Base-by-base conservation (phyloP, 2,888 invertebrate species). In the Criorhina ranunculi region DNA sequence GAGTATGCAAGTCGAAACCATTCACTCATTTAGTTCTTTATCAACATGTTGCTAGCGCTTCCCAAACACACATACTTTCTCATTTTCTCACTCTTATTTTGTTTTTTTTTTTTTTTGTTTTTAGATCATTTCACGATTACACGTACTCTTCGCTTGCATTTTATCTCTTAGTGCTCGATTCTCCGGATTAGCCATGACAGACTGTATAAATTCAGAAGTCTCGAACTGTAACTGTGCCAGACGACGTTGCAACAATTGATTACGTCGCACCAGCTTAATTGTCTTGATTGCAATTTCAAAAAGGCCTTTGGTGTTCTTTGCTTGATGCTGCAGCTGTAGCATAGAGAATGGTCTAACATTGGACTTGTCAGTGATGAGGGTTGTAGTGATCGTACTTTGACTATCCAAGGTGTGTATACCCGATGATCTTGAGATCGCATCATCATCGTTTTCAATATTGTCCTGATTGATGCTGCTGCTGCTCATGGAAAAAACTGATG, bases 271-370 rank as follows among this genome's bases (percentile, higher is more conserved):
- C 19, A 95, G 91, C 9, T 93, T 93, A 44, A 95, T 93, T 0
- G 95, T 95, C 88, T 94, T 94, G 90, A 94, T 92, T 4, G 95
- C 95, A 5, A 95, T 93, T 66, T 94, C 93, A 31, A 95, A 90
- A 46, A 95, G 93, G 7, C 94, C 93, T 77, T 92, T 92, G 8
- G 88, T 88, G 77, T 88, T 88, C 24, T 87, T 88, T 1, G 80
- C 64, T 31, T 87, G 79, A 53, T 87, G 86, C 9, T 87, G 79
- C 5, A 86, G 80, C 15, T 85, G 83, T 19, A 79, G 37, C n/a
- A 64, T 51, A 5, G 79, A 44, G 0, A 79, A 12, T 17, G 75
- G 53, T 66, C 53, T 64, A 0, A 42, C 49, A 17, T 66, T 64
- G 31, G 69, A 57, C 66, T 83, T 80, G 40, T 81, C 79, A 51